phyloP scores from a whole-genome alignment of 2,797 vertebrate species.

The Sebastes nivosus region DNA sequence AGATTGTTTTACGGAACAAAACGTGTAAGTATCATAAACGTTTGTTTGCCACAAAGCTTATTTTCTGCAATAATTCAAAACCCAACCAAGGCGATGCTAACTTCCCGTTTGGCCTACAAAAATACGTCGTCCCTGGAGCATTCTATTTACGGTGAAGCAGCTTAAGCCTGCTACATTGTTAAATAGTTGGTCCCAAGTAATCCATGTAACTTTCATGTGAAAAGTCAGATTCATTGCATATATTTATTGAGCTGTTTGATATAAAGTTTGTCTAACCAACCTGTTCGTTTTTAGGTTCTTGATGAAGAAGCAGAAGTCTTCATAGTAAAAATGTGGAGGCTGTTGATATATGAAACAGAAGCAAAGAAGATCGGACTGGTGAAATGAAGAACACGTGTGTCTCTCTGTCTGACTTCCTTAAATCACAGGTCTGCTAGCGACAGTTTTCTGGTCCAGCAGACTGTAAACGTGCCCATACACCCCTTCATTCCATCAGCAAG shows the following conservation, averaged over 20 bases:
- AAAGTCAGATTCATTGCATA: not conserved
- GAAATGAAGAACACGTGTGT: slow-evolving; percentile 84
- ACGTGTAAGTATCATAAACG: no score
- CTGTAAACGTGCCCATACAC: slow-evolving; percentile 52
- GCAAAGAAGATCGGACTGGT: slow-evolving; percentile 99
- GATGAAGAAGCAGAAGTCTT: slow-evolving; percentile 99
- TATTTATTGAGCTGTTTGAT: not conserved
- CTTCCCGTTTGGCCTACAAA: no score
- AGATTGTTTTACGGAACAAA: no score
- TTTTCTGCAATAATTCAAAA: no score
- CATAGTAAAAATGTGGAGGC: slow-evolving; percentile 99
- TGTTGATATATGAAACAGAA: slow-evolving; percentile 99
- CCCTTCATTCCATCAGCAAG: slow-evolving; percentile 66
- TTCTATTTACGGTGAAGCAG: not conserved
- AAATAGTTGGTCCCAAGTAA: not conserved
- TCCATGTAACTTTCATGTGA: not conserved
- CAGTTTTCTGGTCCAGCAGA: slow-evolving; percentile 51
- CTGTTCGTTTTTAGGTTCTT: slow-evolving; percentile 86
- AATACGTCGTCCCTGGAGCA: no score
- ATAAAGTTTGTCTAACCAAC: not conserved
- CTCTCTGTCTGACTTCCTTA: slow-evolving; percentile 39
- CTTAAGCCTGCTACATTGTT: not conserved
- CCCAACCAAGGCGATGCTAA: no score
- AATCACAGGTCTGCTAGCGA: slow-evolving; percentile 33
- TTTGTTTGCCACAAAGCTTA: no score